Base-by-base conservation (phyloP, 1,140 invertebrate genomes). In the Saccostrea glomerata region DNA sequence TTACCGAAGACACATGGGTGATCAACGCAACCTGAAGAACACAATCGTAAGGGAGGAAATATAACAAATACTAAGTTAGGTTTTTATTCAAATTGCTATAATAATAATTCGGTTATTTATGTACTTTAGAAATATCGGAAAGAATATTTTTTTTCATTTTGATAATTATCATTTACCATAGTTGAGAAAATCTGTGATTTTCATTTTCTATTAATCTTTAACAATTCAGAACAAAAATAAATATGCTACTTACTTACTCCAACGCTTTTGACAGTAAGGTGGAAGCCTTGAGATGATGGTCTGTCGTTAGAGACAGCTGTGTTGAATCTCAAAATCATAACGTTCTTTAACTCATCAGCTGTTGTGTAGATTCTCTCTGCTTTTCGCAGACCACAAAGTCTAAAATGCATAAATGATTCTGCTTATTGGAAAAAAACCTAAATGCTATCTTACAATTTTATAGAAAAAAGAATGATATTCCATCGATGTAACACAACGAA, bases 301-400 rank as follows among this genome's bases (percentile, higher is more conserved):
- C 47, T 84, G 40, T 84, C 82, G 20, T 47, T 54, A 5, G 82
- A 54, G 86, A 88, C 58, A 9, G 36, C 40, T n/a, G 84, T 86
- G 17, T 88, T 84, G 77, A 88, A 88, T 60, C 36, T 88, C 17
- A 88, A 23, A 3, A 83, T 15, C 84, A 88, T 86, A 2, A 82
- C 36, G 23, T 88, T 86, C 15, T 77, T 20, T 17, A 85, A 66
- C 6, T 84, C 87, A n/a, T 66, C 84, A 11, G 15, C 17, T 23
- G 87, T 58, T 47, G 87, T 82, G 23, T 66, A 25, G 63, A 70
- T 86, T 40, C 15, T 54, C 23, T 88, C 84, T 2, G 58, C 70
- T 25, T 23, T 77, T 5, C 66, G 30, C 6, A 47, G 36, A 63
- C 87, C 87, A 63, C 87, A 88, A 47, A 70, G 36, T 56, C 87